phyloP scores from a whole-genome alignment of 2,113 vertebrate species.

The Coptodon rendalli region DNA sequence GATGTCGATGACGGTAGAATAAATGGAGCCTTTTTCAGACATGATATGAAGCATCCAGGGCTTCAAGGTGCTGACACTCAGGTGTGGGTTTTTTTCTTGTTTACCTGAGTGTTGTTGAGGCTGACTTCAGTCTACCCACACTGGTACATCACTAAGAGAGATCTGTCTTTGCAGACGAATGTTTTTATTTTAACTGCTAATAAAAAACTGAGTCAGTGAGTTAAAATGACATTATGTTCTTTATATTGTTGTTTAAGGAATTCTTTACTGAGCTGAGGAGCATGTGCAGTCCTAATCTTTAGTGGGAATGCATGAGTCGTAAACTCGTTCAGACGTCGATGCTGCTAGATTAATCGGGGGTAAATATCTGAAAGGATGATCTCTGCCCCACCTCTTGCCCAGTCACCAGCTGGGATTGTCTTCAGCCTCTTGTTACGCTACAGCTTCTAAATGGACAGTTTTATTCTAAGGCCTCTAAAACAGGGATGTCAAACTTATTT shows the following conservation, averaged over 20 bases:
- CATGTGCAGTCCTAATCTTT: not conserved
- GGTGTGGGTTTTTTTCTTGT: accelerated
- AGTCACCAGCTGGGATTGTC: not conserved
- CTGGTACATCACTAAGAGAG: not conserved
- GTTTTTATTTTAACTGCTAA: not conserved
- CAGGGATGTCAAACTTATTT: not conserved
- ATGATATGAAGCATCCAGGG: not conserved
- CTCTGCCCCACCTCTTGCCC: not conserved
- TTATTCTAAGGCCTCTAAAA: not conserved
- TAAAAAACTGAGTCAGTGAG: not conserved
- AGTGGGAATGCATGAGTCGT: not conserved
- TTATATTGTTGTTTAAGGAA: not conserved
- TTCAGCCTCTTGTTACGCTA: not conserved
- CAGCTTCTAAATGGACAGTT: not conserved
- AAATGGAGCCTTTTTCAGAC: not conserved
- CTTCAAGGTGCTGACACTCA: not conserved
- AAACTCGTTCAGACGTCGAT: not conserved
- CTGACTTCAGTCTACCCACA: not conserved
- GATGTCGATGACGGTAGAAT: not conserved
- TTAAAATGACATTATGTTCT: not conserved
- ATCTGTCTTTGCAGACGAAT: accelerated
- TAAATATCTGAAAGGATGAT: not conserved
- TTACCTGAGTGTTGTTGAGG: too few species aligned
- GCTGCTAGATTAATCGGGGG: not conserved
- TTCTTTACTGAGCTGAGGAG: not conserved